phyloP scores from a whole-genome alignment of 2,888 invertebrate genomes.

The Parochlus steinenii region DNA sequence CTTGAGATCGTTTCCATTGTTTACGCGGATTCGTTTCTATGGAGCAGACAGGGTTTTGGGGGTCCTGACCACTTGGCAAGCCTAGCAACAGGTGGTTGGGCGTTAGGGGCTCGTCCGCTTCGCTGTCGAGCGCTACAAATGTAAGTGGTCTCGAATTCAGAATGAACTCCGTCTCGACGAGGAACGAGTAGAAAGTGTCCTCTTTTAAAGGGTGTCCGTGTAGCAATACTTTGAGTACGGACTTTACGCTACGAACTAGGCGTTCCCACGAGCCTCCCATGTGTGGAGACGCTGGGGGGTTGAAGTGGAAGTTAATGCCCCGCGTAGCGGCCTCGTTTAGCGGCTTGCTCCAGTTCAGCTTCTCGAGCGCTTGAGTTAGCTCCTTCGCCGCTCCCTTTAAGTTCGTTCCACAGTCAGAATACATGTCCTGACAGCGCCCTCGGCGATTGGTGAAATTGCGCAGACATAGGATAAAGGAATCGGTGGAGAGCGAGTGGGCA shows the following conservation, averaged over 20 bases:
- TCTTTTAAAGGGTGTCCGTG: neutral
- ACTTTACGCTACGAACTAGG: slow-evolving; percentile 12
- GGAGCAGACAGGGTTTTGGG: neutral
- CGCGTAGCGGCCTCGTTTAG: neutral
- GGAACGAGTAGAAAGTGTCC: neutral
- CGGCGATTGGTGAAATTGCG: slow-evolving; percentile 13
- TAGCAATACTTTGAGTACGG: neutral
- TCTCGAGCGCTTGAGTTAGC: neutral
- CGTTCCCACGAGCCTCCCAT: slow-evolving; percentile 16
- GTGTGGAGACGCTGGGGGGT: slow-evolving; percentile 13
- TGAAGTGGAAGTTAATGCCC: slow-evolving; percentile 12
- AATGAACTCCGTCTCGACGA: neutral
- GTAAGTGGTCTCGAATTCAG: slow-evolving; percentile 6
- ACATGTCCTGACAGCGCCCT: slow-evolving; percentile 11
- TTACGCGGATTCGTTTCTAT: neutral
- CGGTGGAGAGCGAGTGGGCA: slow-evolving; percentile 17
- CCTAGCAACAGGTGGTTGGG: slow-evolving; percentile 5
- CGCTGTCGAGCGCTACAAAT: neutral
- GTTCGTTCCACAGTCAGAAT: slow-evolving; percentile 15
- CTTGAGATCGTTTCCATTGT: neutral
- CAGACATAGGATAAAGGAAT: slow-evolving; percentile 13
- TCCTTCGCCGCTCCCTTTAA: slow-evolving; percentile 2
- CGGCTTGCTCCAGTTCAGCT: neutral
- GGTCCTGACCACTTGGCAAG: neutral
- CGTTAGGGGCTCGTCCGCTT: slow-evolving; percentile 5